Conservation (phyloP, 2,797 vertebrate genomes). For the Trachops cirrhosus region DNA sequence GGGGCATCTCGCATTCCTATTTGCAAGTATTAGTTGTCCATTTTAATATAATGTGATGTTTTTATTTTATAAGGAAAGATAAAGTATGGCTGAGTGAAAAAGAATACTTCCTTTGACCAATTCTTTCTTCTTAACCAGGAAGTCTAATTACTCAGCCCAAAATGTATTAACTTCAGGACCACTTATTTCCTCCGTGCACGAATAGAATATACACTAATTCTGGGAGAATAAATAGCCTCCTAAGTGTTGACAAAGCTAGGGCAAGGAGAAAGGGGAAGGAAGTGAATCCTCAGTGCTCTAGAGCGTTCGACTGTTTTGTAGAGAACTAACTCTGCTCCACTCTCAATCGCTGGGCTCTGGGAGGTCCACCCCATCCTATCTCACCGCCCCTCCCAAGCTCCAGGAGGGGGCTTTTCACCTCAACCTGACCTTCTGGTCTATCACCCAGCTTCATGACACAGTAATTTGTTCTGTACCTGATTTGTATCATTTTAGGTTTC, state of each 20-base stretch:
- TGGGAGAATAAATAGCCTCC: neutral
- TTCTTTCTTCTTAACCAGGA: neutral
- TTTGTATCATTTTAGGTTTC: neutral
- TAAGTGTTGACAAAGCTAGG: neutral
- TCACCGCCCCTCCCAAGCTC: neutral
- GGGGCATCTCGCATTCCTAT: neutral
- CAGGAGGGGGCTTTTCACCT: neutral
- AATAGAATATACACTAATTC: neutral
- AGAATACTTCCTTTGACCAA: neutral
- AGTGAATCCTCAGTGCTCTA: neutral
- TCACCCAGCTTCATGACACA: rapidly evolving
- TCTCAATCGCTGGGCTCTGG: neutral
- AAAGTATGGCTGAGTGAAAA: neutral
- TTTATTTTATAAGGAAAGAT: slow-evolving; percentile 22
- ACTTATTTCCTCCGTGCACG: neutral
- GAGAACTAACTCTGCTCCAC: neutral
- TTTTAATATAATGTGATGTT: neutral
- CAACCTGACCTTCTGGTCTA: neutral
- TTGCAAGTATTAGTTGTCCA: neutral
- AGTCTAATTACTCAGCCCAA: neutral
- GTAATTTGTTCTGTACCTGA: neutral
- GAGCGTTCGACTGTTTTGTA: neutral
- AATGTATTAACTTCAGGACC: neutral
- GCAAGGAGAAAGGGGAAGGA: neutral
- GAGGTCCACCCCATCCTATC: neutral